Evolutionary conservation across 2,113 vertebrate genomes (phyloP).

Genomic region (Anseranas semipalmata): DNA sequence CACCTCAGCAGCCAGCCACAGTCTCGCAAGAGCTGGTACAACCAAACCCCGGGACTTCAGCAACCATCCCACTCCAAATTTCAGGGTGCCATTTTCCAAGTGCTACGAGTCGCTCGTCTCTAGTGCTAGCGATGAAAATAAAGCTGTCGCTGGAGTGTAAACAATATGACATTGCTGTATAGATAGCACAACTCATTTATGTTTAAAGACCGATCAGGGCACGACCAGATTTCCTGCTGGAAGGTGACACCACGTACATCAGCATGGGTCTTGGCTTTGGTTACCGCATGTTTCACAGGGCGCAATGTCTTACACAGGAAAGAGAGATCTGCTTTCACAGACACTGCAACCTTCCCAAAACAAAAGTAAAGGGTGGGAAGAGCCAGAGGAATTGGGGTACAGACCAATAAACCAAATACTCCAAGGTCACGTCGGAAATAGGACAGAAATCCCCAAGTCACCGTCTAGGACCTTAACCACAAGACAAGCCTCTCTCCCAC

Average conservation of each 20-base stretch:
- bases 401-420: background rate
- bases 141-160: background rate
- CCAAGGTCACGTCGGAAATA: background rate
- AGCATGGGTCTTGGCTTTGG: background rate
- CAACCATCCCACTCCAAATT: background rate
- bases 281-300: background rate
- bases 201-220: background rate
- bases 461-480: background rate
- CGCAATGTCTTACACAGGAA: background rate
- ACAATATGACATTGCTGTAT: background rate
- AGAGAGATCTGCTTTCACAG: background rate
- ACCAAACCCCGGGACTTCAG: background rate
- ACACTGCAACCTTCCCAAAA: background rate
- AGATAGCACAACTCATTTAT: background rate
- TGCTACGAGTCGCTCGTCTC: conserved; percentile 11
- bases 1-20: background rate
- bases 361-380: background rate
- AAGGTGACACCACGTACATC: background rate
- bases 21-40: background rate
- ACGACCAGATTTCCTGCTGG: background rate
- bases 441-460: background rate
- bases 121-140: background rate
- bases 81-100: background rate
- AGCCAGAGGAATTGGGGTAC: background rate
- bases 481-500: background rate